These are phyloP conservation scores for Tupaia chinensis DNA, from an alignment of 2,113 vertebrate species.

Conservation along the genomic window DNA sequence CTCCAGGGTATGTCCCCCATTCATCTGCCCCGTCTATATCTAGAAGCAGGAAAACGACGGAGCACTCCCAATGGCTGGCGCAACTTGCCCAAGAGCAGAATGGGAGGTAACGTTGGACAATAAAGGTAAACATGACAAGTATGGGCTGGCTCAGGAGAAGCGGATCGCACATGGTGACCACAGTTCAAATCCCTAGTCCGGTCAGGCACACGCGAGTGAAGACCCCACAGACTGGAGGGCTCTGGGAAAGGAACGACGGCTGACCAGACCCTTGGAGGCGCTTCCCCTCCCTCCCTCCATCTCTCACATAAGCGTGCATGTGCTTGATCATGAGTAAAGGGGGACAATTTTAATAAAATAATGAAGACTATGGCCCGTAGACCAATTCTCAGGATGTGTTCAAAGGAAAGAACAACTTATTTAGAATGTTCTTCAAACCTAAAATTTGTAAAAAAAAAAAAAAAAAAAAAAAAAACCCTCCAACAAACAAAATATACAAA, in stretches of 20 bases:
- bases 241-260: no score
- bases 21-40: neutral
- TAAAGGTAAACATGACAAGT: no score
- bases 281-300: no score
- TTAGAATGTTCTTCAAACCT: neutral
- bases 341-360: neutral
- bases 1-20: neutral
- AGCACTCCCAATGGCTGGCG: neutral
- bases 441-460: neutral
- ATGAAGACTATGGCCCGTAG: neutral
- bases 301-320: no score
- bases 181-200: no score
- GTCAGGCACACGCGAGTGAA: no score
- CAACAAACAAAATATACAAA: no score
- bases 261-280: no score
- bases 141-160: no score
- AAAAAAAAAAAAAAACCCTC: neutral
- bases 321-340: no score
- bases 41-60: neutral
- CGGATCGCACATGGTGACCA: no score
- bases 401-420: neutral
- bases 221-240: no score
- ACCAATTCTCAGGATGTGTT: neutral
- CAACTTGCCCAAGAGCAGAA: conserved; percentile 30
- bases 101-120: neutral